A percentile compares a stretch with the other conserved stretches of the same genome.
Evolutionary conservation across 92 coral and sea anemone genomes (phyloP).

Genomic region (Parazoanthus atlanticus): DNA sequence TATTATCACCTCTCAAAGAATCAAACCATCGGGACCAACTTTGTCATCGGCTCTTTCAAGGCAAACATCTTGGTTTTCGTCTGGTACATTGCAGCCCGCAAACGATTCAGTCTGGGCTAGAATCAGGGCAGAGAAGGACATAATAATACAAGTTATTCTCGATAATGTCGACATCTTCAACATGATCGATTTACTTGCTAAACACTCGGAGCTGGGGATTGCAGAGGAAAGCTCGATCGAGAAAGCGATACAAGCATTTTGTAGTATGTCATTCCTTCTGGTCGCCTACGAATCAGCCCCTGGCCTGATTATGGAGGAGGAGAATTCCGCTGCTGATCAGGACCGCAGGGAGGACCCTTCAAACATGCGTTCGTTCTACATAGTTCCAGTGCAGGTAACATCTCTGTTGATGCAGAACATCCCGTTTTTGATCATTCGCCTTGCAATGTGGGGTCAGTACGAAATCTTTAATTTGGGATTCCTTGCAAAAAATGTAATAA

Average conservation of each 20-base stretch:
- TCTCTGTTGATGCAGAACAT: slow-evolving; percentile 38
- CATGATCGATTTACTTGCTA: slow-evolving; percentile 39
- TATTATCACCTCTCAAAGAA: slow-evolving; percentile 14
- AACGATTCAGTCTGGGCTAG: slow-evolving; percentile 3
- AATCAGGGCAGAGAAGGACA: slow-evolving; percentile 1
- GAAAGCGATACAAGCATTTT: slow-evolving; percentile 47
- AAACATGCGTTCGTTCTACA: background rate
- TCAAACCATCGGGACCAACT: slow-evolving; percentile 22
- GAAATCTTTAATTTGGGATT: slow-evolving; percentile 32
- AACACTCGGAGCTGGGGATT: slow-evolving; percentile 12
- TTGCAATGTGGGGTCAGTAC: slow-evolving; percentile 27
- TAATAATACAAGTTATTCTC: slow-evolving; percentile 16
- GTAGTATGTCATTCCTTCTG: slow-evolving; percentile 28
- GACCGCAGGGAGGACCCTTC: background rate
- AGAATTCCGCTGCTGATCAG: too few species aligned
- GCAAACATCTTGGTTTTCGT: slow-evolving; percentile 29
- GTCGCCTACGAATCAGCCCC: background rate
- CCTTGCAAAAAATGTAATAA: slow-evolving; percentile 34
- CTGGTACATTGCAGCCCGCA: background rate
- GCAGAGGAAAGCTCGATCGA: slow-evolving; percentile 29
- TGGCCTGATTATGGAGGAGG: too few species aligned
- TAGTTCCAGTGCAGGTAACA: background rate
- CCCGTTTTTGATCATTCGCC: slow-evolving; percentile 45
- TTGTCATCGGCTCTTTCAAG: slow-evolving; percentile 25
- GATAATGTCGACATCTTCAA: slow-evolving; percentile 51